Evolutionary conservation across 1,140 invertebrate genomes (phyloP).

Genomic region (Drosophila kikkawai): DNA sequence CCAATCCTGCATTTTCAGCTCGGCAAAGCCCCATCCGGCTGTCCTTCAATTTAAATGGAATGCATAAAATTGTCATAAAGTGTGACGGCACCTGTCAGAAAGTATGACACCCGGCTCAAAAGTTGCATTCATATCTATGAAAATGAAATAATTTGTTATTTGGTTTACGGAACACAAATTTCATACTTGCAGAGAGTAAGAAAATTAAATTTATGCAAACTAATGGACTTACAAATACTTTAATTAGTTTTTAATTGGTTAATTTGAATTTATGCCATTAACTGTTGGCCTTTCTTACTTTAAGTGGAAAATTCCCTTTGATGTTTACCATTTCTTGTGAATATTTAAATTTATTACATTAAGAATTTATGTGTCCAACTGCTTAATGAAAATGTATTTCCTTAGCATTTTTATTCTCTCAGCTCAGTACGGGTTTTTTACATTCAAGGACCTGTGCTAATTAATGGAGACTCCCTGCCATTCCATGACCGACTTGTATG

Average conservation of each 20-base stretch:
- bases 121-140: not conserved
- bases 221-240: not conserved
- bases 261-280: not conserved
- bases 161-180: not conserved
- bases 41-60: constrained; percentile 40
- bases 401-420: not conserved
- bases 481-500: constrained; percentile 21
- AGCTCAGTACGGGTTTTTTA: not conserved
- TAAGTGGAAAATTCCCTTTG: not conserved
- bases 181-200: too few species aligned
- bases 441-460: not conserved
- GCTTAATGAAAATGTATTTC: not conserved
- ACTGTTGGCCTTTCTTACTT: not conserved
- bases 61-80: constrained; percentile 52
- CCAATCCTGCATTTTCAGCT: not conserved
- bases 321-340: not conserved
- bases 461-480: constrained; percentile 14
- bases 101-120: constrained; percentile 31
- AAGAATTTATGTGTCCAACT: not conserved
- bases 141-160: constrained; percentile 20
- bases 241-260: not conserved
- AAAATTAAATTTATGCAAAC: not conserved
- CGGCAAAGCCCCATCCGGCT: constrained; percentile 5
- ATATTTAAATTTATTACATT: not conserved
- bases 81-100: constrained; percentile 30